Evolutionary conservation across 92 coral and sea anemone genomes (phyloP), one percentile per base, ranked within the genome.

Genomic region (Diadumene lineata): DNA sequence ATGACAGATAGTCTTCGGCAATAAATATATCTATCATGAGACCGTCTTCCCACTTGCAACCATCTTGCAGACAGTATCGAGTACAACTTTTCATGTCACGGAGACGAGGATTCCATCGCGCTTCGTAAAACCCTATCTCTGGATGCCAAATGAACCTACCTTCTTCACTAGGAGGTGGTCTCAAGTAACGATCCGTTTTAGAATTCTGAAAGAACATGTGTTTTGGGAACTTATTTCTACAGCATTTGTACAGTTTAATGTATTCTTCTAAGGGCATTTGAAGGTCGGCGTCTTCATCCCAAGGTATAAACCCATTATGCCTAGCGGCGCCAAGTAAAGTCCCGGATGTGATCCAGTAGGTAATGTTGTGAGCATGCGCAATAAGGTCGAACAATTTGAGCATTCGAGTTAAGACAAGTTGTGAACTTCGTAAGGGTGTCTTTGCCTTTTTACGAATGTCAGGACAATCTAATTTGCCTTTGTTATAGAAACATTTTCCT

Each of bases 31-130:
- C 92, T 3, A 87, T 57, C 88, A 83, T 79, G 7, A 87, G 76
- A 23, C 92, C 92, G 65, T 87, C 92, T 34, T 74, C 88, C 92
- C 92, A 87, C 2, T 74, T 48, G 48, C 92, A 87, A 16, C 53
- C 77, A 1, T 83, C 58, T 32, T n/a, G 11, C 10, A 82, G 67
- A 38, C 92, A 87, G 57, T 68, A 79, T 22, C 74, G 72, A 25
- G 85, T 74, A 33, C 92, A 83, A 56, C 92, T 87, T 13, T 57
- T 43, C 7, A 22, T 69, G 74, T 87, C 92, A 26, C 92, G 27
- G 7, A 87, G 60, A 21, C 92, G 77, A 7, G 78, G 88, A 50
- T 87, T 83, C 72, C 67, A 50, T 1, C 81, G 70, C 13, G 6
- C 17, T 34, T 15, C 17, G 64, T 83, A 87, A 7, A 61, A n/a